These are phyloP conservation scores for Drosophila nebulosa DNA, from an alignment of 1,140 invertebrate species.

Conservation along the genomic window DNA sequence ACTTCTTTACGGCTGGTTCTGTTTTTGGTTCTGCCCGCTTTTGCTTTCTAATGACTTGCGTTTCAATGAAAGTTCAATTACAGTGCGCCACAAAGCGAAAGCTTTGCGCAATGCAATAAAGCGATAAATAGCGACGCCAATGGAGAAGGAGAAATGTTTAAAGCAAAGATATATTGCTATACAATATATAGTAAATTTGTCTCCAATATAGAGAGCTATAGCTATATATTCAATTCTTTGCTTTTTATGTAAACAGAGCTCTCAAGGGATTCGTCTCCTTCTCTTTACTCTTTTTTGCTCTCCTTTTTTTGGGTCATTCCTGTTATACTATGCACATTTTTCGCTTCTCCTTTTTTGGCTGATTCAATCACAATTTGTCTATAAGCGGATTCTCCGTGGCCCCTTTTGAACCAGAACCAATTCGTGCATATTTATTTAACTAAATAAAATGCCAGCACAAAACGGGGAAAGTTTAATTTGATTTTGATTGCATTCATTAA, in stretches of 20 bases:
- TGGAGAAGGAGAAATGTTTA: conserved; percentile 14
- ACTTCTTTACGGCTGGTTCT: background rate
- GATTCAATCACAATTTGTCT: conserved; percentile 22
- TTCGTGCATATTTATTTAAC: conserved; percentile 12
- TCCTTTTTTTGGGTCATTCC: conserved; percentile 5
- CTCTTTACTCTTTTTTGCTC: background rate
- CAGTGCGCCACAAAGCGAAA: conserved; percentile 63
- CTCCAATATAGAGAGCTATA: background rate
- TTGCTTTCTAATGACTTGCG: conserved; percentile 75
- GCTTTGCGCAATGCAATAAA: conserved; percentile 43
- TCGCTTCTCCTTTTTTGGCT: conserved; percentile 9
- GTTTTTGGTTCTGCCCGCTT: conserved; percentile 30
- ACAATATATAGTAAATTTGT: background rate
- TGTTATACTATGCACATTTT: conserved; percentile 19
- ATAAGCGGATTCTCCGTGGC: conserved; percentile 34
- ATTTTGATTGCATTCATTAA: conserved; percentile 59
- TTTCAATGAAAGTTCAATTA: conserved; percentile 78
- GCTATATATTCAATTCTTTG: background rate
- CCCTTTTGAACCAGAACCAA: conserved; percentile 27
- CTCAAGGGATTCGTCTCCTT: background rate
- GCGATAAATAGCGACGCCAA: conserved; percentile 11
- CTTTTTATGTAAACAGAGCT: background rate
- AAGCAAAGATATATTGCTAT: background rate
- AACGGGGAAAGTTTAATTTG: conserved; percentile 37
- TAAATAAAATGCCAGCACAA: conserved; percentile 5